Conservation (phyloP, 2,888 invertebrate genomes). For the Phortica okadai region DNA sequence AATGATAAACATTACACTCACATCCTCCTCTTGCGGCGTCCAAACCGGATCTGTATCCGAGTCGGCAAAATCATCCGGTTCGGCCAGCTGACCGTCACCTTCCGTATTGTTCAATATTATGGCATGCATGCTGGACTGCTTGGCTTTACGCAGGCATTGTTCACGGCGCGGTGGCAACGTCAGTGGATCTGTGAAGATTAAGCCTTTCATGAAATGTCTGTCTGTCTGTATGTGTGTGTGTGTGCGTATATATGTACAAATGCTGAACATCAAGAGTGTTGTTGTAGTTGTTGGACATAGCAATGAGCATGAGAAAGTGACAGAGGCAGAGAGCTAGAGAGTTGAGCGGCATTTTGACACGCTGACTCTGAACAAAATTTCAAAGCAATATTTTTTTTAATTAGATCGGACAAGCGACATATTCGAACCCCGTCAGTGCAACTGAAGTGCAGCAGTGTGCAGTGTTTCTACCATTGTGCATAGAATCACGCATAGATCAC, state of each 20-base stretch:
- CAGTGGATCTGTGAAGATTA: conserved; percentile 74
- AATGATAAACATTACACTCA: conserved; percentile 64
- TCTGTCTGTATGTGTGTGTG: neutral
- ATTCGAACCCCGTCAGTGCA: neutral
- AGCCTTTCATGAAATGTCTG: conserved; percentile 12
- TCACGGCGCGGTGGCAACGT: conserved; percentile 80
- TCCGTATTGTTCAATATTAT: conserved; percentile 74
- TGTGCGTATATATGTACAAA: neutral
- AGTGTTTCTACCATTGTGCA: neutral
- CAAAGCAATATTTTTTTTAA: too few relatives aligned
- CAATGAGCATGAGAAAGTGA: neutral
- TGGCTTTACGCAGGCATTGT: conserved; percentile 82
- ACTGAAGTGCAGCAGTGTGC: neutral
- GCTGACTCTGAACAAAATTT: too few relatives aligned
- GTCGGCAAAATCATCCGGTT: conserved; percentile 79
- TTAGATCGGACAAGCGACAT: conserved; percentile 31
- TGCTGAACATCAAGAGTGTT: too few relatives aligned
- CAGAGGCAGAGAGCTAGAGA: too few relatives aligned
- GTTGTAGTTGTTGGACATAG: neutral
- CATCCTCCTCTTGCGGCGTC: conserved; percentile 81
- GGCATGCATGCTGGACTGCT: conserved; percentile 80
- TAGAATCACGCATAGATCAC: neutral
- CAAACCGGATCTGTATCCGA: conserved; percentile 86
- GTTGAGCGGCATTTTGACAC: too few relatives aligned
- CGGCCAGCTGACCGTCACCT: conserved; percentile 76